Conservation (phyloP, 2,113 vertebrate genomes). For the Pteropus alecto region DNA sequence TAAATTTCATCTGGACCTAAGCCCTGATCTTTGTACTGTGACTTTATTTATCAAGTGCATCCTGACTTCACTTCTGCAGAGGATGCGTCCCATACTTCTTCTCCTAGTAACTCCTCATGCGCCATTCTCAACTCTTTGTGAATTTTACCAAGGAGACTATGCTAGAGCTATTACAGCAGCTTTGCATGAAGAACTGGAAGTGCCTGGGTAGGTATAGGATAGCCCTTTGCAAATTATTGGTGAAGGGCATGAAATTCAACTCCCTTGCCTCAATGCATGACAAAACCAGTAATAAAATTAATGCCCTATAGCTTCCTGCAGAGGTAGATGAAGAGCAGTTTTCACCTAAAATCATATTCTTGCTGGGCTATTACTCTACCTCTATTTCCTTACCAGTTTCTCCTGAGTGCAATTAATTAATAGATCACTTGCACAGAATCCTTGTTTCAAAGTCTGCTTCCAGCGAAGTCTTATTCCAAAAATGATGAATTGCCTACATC, state of each 20-base stretch:
- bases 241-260: neutral
- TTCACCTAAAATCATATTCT: neutral
- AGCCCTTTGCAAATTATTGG: neutral
- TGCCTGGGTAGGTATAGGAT: fast-evolving
- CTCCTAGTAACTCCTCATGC: neutral
- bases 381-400: neutral
- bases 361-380: neutral
- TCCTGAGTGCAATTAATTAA: neutral
- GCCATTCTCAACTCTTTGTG: neutral
- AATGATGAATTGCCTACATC: neutral
- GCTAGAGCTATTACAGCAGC: fast-evolving
- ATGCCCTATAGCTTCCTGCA: neutral
- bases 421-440: neutral
- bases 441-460: neutral
- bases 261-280: too few relatives aligned
- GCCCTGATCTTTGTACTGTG: neutral
- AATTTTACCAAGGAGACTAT: neutral
- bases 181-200: neutral
- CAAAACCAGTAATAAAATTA: neutral
- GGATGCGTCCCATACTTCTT: neutral
- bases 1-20: neutral
- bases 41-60: neutral
- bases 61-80: neutral
- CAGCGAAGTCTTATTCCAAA: neutral
- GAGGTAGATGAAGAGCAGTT: neutral